phyloP scores from a whole-genome alignment of 1,140 invertebrate genomes.

The Pogonomyrmex barbatus region DNA sequence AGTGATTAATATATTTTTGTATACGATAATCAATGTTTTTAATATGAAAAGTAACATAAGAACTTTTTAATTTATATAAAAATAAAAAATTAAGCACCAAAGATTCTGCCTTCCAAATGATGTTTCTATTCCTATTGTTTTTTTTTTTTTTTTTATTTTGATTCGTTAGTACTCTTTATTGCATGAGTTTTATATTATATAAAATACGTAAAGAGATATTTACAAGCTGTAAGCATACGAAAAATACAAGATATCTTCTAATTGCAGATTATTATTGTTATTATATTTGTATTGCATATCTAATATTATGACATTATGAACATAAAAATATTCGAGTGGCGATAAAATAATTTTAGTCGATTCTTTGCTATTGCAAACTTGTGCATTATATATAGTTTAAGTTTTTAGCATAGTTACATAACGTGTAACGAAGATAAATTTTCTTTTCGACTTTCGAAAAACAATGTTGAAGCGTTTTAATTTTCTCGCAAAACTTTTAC shows the following conservation, averaged over 20 bases:
- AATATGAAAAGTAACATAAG: not conserved
- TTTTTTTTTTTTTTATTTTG: not conserved
- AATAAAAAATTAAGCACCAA: too few relatives aligned
- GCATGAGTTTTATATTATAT: not conserved
- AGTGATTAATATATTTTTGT: not conserved
- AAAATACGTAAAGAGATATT: not conserved
- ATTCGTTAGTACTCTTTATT: not conserved
- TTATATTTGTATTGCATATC: slow-evolving; percentile 22
- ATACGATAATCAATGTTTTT: not conserved
- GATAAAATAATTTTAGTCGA: slow-evolving; percentile 20
- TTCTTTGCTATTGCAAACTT: not conserved
- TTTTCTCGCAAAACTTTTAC: slow-evolving; percentile 44
- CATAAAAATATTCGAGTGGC: not conserved
- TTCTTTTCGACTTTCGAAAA: slow-evolving; percentile 42
- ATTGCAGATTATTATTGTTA: slow-evolving; percentile 12
- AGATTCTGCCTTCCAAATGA: too few relatives aligned
- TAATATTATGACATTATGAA: not conserved
- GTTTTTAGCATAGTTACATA: slow-evolving; percentile 30
- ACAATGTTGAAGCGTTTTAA: slow-evolving; percentile 50
- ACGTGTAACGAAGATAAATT: not conserved
- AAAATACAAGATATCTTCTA: not conserved
- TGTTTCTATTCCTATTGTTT: too few relatives aligned
- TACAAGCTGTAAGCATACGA: not conserved
- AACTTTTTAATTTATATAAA: not conserved
- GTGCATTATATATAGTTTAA: slow-evolving; percentile 38